Conservation (phyloP, 1,140 invertebrate species). For the Pararge aegeria region DNA sequence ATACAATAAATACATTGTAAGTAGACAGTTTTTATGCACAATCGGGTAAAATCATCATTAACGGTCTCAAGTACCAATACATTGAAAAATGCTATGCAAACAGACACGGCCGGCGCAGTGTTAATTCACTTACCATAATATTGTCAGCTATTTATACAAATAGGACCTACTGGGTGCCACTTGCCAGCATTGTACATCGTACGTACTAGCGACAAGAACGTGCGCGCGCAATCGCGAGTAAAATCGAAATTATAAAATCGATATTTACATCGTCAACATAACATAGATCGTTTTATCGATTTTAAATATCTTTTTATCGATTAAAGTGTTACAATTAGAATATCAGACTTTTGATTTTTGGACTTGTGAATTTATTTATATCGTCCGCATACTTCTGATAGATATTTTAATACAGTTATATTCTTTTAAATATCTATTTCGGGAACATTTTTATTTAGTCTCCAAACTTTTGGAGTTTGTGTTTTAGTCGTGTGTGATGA, state of each 20-base stretch:
- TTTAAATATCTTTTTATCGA: too few relatives aligned
- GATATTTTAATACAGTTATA: too few relatives aligned
- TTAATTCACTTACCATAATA: constrained; percentile 43
- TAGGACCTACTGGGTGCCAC: constrained; percentile 36
- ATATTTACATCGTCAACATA: neutral
- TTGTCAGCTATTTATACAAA: constrained; percentile 56
- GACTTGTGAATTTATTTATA: too few relatives aligned
- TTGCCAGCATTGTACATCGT: constrained; percentile 34
- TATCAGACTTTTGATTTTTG: too few relatives aligned
- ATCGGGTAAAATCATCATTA: too few relatives aligned
- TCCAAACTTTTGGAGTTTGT: too few relatives aligned
- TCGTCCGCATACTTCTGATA: too few relatives aligned
- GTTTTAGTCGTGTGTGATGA: constrained; percentile 3
- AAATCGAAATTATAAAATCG: neutral
- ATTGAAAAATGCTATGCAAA: constrained; percentile 5
- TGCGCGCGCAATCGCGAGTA: constrained; percentile 30
- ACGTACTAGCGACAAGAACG: constrained; percentile 26
- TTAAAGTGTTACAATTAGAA: too few relatives aligned
- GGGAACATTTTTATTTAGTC: neutral
- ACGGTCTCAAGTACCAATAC: neutral
- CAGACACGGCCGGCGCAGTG: constrained; percentile 13
- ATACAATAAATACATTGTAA: too few relatives aligned
- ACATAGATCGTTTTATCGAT: neutral
- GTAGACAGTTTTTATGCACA: too few relatives aligned
- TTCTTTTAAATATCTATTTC: too few relatives aligned